Evolutionary conservation across 2,113 vertebrate species (phyloP).

Genomic region (Scytalopus superciliaris): DNA sequence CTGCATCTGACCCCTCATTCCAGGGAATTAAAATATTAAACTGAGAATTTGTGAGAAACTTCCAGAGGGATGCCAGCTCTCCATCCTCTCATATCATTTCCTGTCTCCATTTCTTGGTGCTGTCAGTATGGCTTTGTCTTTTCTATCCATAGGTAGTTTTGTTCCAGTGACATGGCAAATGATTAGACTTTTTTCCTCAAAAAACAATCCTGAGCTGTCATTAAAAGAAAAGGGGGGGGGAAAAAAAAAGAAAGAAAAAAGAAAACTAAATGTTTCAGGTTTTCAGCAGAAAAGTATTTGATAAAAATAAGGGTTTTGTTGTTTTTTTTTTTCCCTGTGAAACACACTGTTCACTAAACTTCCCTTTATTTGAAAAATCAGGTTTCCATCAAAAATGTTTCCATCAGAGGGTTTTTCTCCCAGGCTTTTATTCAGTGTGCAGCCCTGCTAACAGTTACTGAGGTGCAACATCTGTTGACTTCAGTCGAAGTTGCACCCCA

Average conservation of each 20-base stretch:
- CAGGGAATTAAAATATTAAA: neutral
- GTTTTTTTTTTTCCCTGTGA: neutral
- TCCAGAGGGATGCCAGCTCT: neutral
- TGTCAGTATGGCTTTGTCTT: neutral
- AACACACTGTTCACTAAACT: neutral
- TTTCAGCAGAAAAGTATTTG: neutral
- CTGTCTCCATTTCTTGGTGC: neutral
- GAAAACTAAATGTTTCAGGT: neutral
- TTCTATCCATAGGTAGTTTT: neutral
- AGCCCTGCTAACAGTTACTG: conserved; percentile 35
- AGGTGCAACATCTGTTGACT: conserved; percentile 60
- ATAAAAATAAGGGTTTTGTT: neutral
- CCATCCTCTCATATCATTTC: neutral
- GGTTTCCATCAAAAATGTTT: conserved; percentile 25
- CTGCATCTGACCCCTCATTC: neutral
- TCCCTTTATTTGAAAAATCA: conserved; percentile 1
- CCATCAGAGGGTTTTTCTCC: neutral
- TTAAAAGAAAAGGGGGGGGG: neutral
- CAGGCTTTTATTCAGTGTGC: neutral
- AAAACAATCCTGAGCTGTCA: neutral
- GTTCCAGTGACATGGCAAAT: neutral
- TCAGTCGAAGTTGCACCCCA: conserved; percentile 53
- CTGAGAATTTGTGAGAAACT: neutral
- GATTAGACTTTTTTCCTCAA: neutral
- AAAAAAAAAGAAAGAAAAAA: neutral